phyloP scores from a whole-genome alignment of 2,888 invertebrate species.

The Apotomis betuletana region DNA sequence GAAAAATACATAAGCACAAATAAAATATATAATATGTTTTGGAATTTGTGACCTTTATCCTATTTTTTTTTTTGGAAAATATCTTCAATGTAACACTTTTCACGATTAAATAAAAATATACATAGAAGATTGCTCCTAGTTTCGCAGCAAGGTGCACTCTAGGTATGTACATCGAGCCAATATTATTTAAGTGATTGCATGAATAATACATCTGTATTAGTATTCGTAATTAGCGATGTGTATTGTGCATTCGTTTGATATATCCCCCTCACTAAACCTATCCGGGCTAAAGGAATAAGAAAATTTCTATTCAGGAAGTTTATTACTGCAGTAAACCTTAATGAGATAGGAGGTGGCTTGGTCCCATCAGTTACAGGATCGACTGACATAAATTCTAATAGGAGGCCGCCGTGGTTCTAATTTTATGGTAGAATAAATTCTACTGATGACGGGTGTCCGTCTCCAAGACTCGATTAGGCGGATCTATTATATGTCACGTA shows the following conservation, averaged over 20 bases:
- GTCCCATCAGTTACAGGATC: conserved; percentile 55
- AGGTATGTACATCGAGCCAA: background rate
- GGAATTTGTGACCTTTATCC: too few species aligned
- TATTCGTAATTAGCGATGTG: background rate
- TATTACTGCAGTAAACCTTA: conserved; percentile 51
- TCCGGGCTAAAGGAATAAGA: conserved; percentile 38
- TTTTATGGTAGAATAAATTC: conserved; percentile 59
- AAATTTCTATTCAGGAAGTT: conserved; percentile 46
- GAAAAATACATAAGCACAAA: too few species aligned
- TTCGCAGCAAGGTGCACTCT: background rate
- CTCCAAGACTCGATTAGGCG: conserved; percentile 35
- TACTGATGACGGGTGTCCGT: conserved; percentile 45
- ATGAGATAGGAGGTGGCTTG: conserved; percentile 50
- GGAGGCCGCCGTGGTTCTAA: conserved; percentile 51
- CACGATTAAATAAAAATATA: too few species aligned
- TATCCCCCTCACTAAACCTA: conserved; percentile 24
- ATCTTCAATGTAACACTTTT: too few species aligned
- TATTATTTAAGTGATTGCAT: background rate
- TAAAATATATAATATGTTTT: too few species aligned
- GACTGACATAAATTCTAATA: conserved; percentile 54
- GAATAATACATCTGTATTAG: background rate
- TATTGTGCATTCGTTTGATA: conserved; percentile 8
- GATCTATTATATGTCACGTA: conserved; percentile 24
- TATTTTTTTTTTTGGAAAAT: too few species aligned
- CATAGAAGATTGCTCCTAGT: background rate